phyloP scores from a whole-genome alignment of 1,140 invertebrate species.

The Platorchestia sp. region DNA sequence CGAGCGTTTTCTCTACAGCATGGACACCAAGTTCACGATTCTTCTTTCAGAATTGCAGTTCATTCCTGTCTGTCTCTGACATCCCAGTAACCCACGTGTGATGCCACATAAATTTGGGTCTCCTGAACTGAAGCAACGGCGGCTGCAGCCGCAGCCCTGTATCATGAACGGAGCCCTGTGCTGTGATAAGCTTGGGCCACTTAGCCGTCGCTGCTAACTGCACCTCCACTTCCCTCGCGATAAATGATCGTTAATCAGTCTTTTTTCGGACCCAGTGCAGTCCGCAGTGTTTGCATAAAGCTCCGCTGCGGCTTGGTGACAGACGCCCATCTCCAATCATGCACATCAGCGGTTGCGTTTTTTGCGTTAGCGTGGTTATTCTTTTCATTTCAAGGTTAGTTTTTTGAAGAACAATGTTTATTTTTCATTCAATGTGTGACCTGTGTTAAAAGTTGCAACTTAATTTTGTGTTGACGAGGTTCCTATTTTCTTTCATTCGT shows the following conservation, averaged over 20 bases:
- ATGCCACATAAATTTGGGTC: background rate
- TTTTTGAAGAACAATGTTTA: background rate
- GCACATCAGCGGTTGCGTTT: background rate
- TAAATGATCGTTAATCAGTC: slow-evolving; percentile 9
- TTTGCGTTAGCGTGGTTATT: background rate
- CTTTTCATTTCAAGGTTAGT: too few relatives aligned
- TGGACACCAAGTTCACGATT: background rate
- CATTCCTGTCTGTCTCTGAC: background rate
- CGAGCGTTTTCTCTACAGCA: background rate
- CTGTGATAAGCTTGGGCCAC: background rate
- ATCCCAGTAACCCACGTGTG: background rate
- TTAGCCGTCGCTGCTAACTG: background rate
- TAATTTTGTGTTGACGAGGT: background rate
- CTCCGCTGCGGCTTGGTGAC: background rate
- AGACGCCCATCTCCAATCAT: background rate
- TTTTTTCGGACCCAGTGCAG: background rate
- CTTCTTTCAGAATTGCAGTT: background rate
- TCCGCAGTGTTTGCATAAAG: background rate
- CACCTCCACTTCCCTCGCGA: background rate
- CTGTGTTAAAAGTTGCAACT: background rate
- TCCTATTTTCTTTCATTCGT: background rate
- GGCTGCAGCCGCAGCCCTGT: background rate
- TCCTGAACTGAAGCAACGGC: background rate
- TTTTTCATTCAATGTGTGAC: background rate
- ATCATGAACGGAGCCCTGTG: slow-evolving; percentile 5